Evolutionary conservation across 2,888 invertebrate genomes (phyloP), one percentile per base, ranked within the genome.

Genomic region (Tetragnatha montana): DNA sequence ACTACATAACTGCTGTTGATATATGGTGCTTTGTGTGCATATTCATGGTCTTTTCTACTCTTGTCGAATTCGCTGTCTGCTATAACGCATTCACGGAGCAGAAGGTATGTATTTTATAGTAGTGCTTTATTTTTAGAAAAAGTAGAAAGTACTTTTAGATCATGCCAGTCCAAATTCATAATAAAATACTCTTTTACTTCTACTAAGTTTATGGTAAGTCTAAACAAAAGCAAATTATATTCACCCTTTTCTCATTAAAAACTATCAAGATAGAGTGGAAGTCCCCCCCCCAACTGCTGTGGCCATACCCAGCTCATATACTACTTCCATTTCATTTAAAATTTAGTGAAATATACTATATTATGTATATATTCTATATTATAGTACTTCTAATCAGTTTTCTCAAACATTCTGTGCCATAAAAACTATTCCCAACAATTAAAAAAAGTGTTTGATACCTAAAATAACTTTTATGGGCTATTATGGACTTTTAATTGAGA

Each of bases 1-100:
- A 70, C 14, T 88, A 88, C 12, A 70, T 88, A 3, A 88, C 69
- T 19, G 87, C 87, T 0, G 60, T 88, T 76, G 87, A 88, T 70
- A 78, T 88, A 0, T 88, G 87, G 87, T 51, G 81, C 0, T 88
- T 88, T 22, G 71, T 71, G 7, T 88, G 87, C 47, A 88, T 82
- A 6, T 76, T 78, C 10, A 22, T 82, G 68, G 82, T 88, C 17
- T 82, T 82, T 19, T 35, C 76, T 6, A 78, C 87, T 8, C 51
- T 88, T 12, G 22, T 88, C 12, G 87, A 88, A 71, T 88, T 87
- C 14, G 87, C 87, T 6, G 12, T 87, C 0, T 22, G 35, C 6
- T 85, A 79, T 60, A 79, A 73, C 22, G 7, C 19, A 10, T 68
- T 14, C 12, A 14, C 60, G 35, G 22, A 50, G 10, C 73, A 73